Evolutionary conservation across 2,113 vertebrate genomes (phyloP).

Genomic region (Hippocampus zosterae): DNA sequence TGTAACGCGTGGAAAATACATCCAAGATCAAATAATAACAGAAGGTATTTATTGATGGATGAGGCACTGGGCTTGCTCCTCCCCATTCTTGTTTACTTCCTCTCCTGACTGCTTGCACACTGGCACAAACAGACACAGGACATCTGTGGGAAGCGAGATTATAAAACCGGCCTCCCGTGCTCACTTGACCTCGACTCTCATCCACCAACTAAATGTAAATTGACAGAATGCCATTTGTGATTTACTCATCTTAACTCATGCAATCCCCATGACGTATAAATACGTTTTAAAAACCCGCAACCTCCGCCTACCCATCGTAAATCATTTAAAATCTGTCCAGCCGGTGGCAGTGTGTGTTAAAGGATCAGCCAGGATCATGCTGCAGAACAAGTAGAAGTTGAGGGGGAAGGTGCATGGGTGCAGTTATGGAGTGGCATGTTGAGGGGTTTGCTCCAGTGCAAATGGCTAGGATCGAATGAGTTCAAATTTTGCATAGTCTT

Average conservation of each 20-base stretch:
- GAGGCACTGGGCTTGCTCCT: neutral
- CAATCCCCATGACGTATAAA: no score
- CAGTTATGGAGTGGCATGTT: no score
- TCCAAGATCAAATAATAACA: neutral
- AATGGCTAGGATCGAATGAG: no score
- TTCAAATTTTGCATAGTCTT: neutral
- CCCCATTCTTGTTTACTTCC: constrained; percentile 22
- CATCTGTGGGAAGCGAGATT: constrained; percentile 61
- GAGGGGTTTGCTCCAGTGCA: no score
- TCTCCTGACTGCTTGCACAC: constrained; percentile 39
- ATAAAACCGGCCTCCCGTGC: constrained; percentile 42
- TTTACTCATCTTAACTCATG: neutral
- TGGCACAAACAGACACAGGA: constrained; percentile 45
- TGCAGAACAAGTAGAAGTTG: no score
- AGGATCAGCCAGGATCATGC: no score
- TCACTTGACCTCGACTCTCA: constrained; percentile 29
- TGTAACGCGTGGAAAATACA: neutral
- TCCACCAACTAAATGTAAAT: constrained; percentile 10
- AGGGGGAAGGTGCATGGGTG: no score
- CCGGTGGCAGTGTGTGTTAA: no score
- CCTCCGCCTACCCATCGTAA: no score
- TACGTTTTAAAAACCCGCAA: no score
- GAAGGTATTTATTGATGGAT: neutral
- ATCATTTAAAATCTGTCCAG: no score
- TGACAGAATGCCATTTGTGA: constrained; percentile 9